Evolutionary conservation across 2,113 vertebrate genomes (phyloP), one percentile per base, ranked within the genome.

Genomic region (Myrmecophaga tridactyla): DNA sequence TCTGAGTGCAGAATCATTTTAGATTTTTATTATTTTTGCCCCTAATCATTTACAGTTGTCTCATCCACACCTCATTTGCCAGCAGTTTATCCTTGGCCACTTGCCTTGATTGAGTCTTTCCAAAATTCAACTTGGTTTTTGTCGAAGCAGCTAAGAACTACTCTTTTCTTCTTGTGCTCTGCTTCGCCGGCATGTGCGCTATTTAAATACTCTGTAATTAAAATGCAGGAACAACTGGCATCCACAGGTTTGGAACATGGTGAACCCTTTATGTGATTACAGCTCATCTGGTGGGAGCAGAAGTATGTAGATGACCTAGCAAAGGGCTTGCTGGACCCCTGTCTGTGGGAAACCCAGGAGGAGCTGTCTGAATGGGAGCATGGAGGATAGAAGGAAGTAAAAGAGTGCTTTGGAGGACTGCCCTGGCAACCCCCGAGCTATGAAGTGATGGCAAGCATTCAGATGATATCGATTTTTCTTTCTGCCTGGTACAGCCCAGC

Each of bases 21-120:
- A 36, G 56, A 39, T 86, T 84, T 95, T 93, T 92, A 75, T 94
- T 92, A 62, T 77, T 92, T 87, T 87, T 90, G 80, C 51, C 86
- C 46, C 90, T 88, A 89, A 88, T 96, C 76, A 88, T 82, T 73
- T 76, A 65, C 76, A 87, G 70, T 87, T 90, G 77, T 96, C 94
- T 94, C 92, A 63, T 92, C 97, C 90, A 89, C 96, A 85, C 94
- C 95, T 96, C 88, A 96, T 95, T 92, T 95, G 85, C 95, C 90
- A 88, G 81, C 25, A 41, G 10, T 46, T 73, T 83, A 36, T 65
- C 36, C 86, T 96, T 96, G 94, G 96, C 94, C 39, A 31, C 76
- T 69, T 85, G 91, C 85, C 92, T 85, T 85, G 43, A 43, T 39
- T 20, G 67, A 69, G 39, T 88, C 92, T 95, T 96, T 92, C 73